Evolutionary conservation across 2,888 invertebrate genomes (phyloP).

Genomic region (Conomelus anceps): DNA sequence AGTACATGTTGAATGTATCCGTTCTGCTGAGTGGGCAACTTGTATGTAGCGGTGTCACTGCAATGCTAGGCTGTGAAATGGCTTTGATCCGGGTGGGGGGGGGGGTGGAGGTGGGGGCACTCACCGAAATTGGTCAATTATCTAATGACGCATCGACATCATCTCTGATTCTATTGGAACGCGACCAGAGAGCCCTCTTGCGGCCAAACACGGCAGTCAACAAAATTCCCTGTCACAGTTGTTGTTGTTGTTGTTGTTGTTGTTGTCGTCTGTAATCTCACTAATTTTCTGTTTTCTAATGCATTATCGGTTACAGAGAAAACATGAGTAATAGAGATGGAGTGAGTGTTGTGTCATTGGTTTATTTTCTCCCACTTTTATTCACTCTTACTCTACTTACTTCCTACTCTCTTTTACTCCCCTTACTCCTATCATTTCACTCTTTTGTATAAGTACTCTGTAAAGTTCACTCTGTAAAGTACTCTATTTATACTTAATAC

Average conservation of each 20-base stretch:
- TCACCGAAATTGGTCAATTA: neutral
- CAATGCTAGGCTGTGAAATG: neutral
- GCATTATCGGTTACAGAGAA: neutral
- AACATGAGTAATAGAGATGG: too few relatives aligned
- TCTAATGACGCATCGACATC: neutral
- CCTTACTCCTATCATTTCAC: too few relatives aligned
- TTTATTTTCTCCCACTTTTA: neutral
- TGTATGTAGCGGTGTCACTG: neutral
- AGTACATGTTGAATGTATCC: neutral
- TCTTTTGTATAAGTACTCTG: too few relatives aligned
- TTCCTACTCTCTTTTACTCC: too few relatives aligned
- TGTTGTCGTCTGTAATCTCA: neutral
- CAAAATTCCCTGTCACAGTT: neutral
- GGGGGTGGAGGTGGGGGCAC: neutral
- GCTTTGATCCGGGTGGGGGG: slow-evolving; percentile 6
- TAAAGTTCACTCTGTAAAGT: too few relatives aligned
- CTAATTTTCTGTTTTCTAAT: neutral
- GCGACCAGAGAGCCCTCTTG: neutral
- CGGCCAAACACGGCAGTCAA: neutral
- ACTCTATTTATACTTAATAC: too few relatives aligned
- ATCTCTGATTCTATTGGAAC: neutral
- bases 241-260: too few relatives aligned
- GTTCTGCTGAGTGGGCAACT: neutral
- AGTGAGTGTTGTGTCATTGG: neutral
- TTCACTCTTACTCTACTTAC: too few relatives aligned